Conservation (phyloP, 2,888 invertebrate genomes). For the Clepsis dumicolana region DNA sequence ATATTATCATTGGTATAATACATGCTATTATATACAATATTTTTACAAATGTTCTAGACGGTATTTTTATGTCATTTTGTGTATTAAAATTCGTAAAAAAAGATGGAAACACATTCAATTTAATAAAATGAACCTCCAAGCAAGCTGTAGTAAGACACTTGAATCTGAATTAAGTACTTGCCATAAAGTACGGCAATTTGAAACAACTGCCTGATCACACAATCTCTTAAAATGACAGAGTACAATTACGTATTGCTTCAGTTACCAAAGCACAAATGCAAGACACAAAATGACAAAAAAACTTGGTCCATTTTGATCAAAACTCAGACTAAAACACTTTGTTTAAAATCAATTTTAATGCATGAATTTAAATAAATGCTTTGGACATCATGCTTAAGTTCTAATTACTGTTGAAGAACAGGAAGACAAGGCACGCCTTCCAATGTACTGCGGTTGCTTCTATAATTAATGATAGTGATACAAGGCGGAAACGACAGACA, state of each 20-base stretch:
- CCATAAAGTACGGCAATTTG: conserved; percentile 12
- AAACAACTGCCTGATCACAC: conserved; percentile 1
- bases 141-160: conserved; percentile 24
- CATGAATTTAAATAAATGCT: conserved; percentile 44
- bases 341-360: conserved; percentile 39
- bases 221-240: conserved; percentile 17
- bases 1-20: conserved; percentile 75
- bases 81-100: conserved; percentile 42
- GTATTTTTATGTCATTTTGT: conserved; percentile 65
- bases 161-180: conserved; percentile 38
- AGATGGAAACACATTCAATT: conserved; percentile 25
- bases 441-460: conserved; percentile 28
- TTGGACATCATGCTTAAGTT: conserved; percentile 37
- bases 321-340: conserved; percentile 39
- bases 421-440: conserved; percentile 41
- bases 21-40: conserved; percentile 72
- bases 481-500: conserved; percentile 39
- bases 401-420: conserved; percentile 23
- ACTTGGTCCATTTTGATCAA: conserved; percentile 49
- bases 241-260: conserved; percentile 58
- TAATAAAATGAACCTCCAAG: conserved; percentile 18
- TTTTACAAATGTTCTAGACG: conserved; percentile 60
- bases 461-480: conserved; percentile 24
- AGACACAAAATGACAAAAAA: conserved; percentile 47
- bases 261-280: conserved; percentile 49